Evolutionary conservation across 2,888 invertebrate genomes (phyloP).

Genomic region (Argyresthia albistria): DNA sequence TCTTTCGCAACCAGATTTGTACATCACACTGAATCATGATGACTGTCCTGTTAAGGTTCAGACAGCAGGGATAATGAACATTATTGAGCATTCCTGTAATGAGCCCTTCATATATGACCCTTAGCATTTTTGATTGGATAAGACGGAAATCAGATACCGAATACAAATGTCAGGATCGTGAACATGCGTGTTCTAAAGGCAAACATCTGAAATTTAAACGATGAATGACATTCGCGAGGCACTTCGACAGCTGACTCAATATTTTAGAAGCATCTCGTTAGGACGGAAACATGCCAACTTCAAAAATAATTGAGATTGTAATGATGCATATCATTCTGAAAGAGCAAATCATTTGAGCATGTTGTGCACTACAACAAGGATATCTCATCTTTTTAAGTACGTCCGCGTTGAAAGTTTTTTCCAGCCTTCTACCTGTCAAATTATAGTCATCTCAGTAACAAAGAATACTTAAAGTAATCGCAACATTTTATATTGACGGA

Average conservation of each 20-base stretch:
- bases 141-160: not conserved
- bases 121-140: not conserved
- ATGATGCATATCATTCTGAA: conserved; percentile 14
- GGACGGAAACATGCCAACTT: not conserved
- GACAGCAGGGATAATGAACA: no score
- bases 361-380: no score
- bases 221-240: not conserved
- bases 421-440: no score
- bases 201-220: not conserved
- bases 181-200: not conserved
- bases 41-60: no score
- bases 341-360: no score
- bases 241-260: not conserved
- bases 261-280: not conserved
- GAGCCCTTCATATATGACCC: not conserved
- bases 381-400: no score
- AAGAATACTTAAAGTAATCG: conserved; percentile 1
- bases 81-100: not conserved
- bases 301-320: not conserved
- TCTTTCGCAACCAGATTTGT: no score
- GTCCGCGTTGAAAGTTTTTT: no score
- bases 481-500: no score
- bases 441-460: not conserved
- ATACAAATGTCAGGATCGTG: conserved; percentile 6
- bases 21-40: no score